Evolutionary conservation across 2,113 vertebrate genomes (phyloP).

Genomic region (Menidia beryllina): DNA sequence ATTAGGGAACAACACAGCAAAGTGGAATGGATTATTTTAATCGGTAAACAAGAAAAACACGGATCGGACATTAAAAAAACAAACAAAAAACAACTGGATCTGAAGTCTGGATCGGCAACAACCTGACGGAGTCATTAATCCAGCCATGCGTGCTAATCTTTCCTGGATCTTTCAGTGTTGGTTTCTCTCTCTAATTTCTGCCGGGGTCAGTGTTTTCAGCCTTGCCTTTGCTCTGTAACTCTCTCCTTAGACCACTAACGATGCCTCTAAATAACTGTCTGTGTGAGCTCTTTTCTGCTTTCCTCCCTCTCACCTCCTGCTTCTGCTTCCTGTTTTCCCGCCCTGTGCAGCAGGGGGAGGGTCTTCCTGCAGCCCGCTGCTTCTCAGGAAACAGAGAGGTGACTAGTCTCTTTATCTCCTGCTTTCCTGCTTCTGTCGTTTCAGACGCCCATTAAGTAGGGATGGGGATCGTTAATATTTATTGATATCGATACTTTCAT

Average conservation of each 20-base stretch:
- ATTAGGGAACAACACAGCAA: too few species aligned
- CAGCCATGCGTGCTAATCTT: constrained; percentile 26
- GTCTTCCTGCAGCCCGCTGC: constrained; percentile 95
- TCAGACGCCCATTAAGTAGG: too few species aligned
- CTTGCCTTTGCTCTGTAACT: constrained; percentile 46
- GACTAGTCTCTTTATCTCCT: constrained; percentile 74
- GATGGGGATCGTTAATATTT: too few species aligned
- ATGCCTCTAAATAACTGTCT: constrained; percentile 14
- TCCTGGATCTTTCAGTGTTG: neutral
- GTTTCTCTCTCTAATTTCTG: constrained; percentile 11
- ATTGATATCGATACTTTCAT: too few species aligned
- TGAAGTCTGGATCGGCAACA: too few species aligned
- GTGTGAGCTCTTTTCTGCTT: constrained; percentile 62
- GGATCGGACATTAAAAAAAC: too few species aligned
- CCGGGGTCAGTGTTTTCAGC: constrained; percentile 3
- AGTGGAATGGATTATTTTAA: too few species aligned
- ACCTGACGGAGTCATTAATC: constrained; percentile 21
- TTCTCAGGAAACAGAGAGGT: constrained; percentile 98
- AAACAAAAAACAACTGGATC: too few species aligned
- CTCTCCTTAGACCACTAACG: neutral
- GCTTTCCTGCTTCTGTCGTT: constrained; percentile 28
- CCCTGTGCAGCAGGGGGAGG: constrained; percentile 92
- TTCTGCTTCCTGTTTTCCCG: constrained; percentile 87
- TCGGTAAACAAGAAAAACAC: too few species aligned
- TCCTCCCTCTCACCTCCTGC: constrained; percentile 65